Percentiles rank a stretch among this genome's conserved stretches.
Conservation (phyloP, 2,797 vertebrate species). For the Atherinosoma microstoma region DNA sequence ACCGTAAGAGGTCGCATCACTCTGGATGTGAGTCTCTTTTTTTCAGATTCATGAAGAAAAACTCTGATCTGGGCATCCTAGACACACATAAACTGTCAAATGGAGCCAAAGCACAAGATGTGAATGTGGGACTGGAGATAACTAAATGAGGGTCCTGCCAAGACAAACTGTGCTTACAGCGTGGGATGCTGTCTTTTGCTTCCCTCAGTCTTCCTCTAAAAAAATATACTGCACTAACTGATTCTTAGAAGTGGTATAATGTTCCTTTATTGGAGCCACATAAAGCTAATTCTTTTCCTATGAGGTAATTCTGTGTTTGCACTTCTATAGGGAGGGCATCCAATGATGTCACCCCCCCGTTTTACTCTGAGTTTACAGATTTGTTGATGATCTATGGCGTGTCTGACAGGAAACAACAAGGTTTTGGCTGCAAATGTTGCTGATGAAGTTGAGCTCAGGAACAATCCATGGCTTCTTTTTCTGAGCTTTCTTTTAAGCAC, state of each 20-base stretch:
- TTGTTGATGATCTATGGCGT: slow-evolving; percentile 31
- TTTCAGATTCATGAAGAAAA: slow-evolving; percentile 57
- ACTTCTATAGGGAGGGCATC: slow-evolving; percentile 44
- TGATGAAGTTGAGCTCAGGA: slow-evolving; percentile 10
- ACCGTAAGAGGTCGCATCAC: slow-evolving; percentile 53
- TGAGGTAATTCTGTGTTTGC: slow-evolving; percentile 63
- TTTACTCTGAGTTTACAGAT: slow-evolving; percentile 34
- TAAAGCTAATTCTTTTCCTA: slow-evolving; percentile 51
- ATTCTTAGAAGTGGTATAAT: slow-evolving; percentile 66
- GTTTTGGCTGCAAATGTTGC: slow-evolving; percentile 23
- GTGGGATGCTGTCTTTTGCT: slow-evolving; percentile 50
- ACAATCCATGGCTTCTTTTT: slow-evolving; percentile 1
- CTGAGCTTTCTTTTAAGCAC: not conserved
- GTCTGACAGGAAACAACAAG: slow-evolving; percentile 38
- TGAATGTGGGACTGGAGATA: slow-evolving; percentile 58
- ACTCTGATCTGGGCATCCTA: slow-evolving; percentile 56
- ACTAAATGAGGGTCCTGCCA: slow-evolving; percentile 55
- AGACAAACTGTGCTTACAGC: slow-evolving; percentile 48
- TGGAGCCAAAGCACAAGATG: slow-evolving; percentile 56
- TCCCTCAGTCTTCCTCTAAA: slow-evolving; percentile 42
- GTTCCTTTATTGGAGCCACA: slow-evolving; percentile 53
- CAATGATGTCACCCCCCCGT: slow-evolving; percentile 51
- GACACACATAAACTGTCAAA: slow-evolving; percentile 54
- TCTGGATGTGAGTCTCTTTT: slow-evolving; percentile 53
- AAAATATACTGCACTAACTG: slow-evolving; percentile 38